phyloP scores from a whole-genome alignment of 1,140 invertebrate species.

The Brachionus asplanchnoidis region DNA sequence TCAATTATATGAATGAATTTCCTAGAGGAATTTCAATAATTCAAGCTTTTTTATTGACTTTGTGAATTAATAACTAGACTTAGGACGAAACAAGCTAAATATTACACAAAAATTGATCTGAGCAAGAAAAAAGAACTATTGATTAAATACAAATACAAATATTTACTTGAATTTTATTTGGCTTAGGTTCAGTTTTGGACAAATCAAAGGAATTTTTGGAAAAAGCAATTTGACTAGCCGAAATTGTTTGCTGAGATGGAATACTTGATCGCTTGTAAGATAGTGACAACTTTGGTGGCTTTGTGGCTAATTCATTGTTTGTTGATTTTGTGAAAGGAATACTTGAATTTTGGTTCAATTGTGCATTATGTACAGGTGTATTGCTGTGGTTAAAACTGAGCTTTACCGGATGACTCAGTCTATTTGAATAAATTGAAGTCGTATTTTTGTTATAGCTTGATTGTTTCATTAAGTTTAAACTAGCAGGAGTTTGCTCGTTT shows the following conservation, averaged over 20 bases:
- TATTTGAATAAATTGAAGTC: background rate
- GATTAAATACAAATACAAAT: background rate
- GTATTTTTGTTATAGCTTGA: background rate
- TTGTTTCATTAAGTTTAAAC: background rate
- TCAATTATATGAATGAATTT: background rate
- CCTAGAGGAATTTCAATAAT: background rate
- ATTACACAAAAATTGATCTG: background rate
- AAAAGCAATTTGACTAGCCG: background rate
- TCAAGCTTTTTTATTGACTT: background rate
- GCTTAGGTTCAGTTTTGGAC: background rate
- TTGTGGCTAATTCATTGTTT: background rate
- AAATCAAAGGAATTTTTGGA: background rate
- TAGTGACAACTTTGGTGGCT: background rate
- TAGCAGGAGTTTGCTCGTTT: background rate
- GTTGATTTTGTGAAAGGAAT: background rate
- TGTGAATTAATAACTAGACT: background rate
- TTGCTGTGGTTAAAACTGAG: background rate
- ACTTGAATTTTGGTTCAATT: background rate
- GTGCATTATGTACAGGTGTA: background rate
- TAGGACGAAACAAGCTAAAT: background rate
- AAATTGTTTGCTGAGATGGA: background rate
- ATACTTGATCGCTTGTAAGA: background rate
- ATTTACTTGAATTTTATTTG: constrained; percentile 17
- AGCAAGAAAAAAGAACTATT: background rate
- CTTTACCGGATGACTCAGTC: background rate